phyloP scores from a whole-genome alignment of 2,113 vertebrate genomes.

The Nettapus auritus region DNA sequence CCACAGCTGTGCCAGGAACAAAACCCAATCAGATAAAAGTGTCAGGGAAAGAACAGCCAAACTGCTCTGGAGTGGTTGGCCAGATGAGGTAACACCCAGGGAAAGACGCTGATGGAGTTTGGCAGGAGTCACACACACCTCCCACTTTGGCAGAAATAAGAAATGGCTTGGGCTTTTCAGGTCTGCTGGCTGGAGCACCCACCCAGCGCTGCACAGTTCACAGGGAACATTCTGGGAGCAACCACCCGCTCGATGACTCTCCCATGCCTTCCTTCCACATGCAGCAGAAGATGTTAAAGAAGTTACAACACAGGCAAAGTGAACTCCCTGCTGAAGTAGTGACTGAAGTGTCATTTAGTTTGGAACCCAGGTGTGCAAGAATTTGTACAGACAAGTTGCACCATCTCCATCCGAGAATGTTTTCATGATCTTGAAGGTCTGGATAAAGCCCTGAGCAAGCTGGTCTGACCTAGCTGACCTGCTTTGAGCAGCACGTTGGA shows the following conservation, averaged over 20 bases:
- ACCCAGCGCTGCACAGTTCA: not conserved
- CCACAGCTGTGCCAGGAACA: not conserved
- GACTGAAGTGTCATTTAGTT: not conserved
- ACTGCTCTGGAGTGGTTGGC: not conserved
- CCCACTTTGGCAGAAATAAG: not conserved
- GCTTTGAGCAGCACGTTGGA: not conserved
- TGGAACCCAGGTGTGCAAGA: not conserved
- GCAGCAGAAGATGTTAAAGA: not conserved
- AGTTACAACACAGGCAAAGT: not conserved
- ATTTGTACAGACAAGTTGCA: not conserved
- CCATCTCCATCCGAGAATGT: not conserved
- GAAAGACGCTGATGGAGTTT: not conserved
- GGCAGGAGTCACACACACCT: not conserved
- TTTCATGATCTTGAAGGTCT: not conserved
- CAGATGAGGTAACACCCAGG: not conserved
- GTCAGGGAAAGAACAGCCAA: conserved; percentile 1
- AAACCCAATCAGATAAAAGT: not conserved
- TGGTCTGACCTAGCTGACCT: not conserved
- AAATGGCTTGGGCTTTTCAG: not conserved
- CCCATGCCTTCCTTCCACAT: not conserved
- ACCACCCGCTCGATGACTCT: not conserved
- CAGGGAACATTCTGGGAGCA: not conserved
- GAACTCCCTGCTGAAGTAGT: not conserved
- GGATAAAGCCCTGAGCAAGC: not conserved
- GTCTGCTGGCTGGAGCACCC: not conserved